Evolutionary conservation across 2,113 vertebrate species (phyloP), one percentile per base, ranked within the genome.

Genomic region (Dunckerocampus dactyliophorus): DNA sequence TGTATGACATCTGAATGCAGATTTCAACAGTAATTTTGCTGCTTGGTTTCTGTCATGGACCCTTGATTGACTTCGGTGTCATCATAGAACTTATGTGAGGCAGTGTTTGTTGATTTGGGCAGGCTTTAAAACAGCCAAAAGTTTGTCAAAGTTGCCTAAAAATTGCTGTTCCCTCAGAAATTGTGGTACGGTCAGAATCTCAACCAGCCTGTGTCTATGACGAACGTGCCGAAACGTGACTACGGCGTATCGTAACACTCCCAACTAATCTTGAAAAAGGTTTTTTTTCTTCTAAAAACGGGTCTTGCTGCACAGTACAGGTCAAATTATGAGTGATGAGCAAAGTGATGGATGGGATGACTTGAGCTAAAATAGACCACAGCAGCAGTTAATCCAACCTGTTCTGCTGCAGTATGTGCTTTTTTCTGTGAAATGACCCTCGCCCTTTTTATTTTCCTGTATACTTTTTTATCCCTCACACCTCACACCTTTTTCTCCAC

Each of bases 331-430:
- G 31, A 34, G 31, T 34, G 7, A 34, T n/a, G n/a, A 5, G 7
- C 4, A 34, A 34, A 34, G 31, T 34, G 31, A 34, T 34, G 6
- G 7, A 34, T 28, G 24, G 24, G 3, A 28, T 28, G 24, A 28
- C 24, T 28, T 28, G 24, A 28, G 3, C 6, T 34, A 34, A 34
- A 34, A 34, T 34, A 34, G 31, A 71, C 65, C 28, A 3, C 47
- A 63, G 63, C 28, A 42, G 53, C 3, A 7, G 24, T 13, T 70
- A 5, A 70, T 73, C 58, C 37, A 47, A 78, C 67, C 58, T 54
- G 39, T 46, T 16, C 24, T 9, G 9, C 69, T 48, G 56, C 45
- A 55, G 13, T n/a, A n/a, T n/a, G n/a, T n/a, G n/a, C n/a, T n/a
- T n/a, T n/a, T n/a, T n/a, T n/a, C n/a, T n/a, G n/a, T n/a, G n/a